Evolutionary conservation across 2,888 invertebrate genomes (phyloP), one percentile per base, ranked within the genome.

Genomic region (Orthosia cruda): DNA sequence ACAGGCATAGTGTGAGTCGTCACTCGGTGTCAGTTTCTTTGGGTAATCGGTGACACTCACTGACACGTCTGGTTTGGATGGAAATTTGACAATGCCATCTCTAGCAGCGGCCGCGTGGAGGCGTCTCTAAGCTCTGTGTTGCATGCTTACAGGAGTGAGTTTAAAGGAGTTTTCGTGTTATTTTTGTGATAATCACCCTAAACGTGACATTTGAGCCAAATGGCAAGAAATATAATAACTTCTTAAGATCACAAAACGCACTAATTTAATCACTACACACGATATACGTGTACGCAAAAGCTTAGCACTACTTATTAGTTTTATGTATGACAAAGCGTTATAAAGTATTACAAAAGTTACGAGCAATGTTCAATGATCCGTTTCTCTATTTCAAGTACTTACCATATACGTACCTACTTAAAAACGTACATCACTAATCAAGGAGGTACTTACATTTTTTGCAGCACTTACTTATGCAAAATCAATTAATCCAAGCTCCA

Each of bases 121-220:
- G 12, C n/a, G 2, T 40, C 3, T 59, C 12, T 3, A 40, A 13
- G 4, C 7, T 59, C 32, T 45, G 13, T 59, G 13, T 18, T 59
- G 20, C 45, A 26, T 61, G 49, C 54, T 18, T 47, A 47, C 49
- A 26, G 45, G 15, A 57, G 23, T 32, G 47, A 71, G 58, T 58
- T 58, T 40, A 54, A 58, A 67, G 23, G 23, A 71, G 18, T 50
- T 55, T 4, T 54, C 12, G 15, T 1, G 18, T 47, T 57, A 12
- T 54, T 66, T 81, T 78, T 62, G n/a, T 40, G 26, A 40, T 13
- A 59, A n/a, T 18, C 45, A 69, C 40, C 40, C 7, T 40, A 40
- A 57, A 57, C 71, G 47, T 32, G 40, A 11, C 7, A 11, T 26
- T 62, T 23, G 26, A 47, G n/a, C 13, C 2, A 26, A 26, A 4